Conservation (phyloP, 2,113 vertebrate genomes). For the Picathartes gymnocephalus region DNA sequence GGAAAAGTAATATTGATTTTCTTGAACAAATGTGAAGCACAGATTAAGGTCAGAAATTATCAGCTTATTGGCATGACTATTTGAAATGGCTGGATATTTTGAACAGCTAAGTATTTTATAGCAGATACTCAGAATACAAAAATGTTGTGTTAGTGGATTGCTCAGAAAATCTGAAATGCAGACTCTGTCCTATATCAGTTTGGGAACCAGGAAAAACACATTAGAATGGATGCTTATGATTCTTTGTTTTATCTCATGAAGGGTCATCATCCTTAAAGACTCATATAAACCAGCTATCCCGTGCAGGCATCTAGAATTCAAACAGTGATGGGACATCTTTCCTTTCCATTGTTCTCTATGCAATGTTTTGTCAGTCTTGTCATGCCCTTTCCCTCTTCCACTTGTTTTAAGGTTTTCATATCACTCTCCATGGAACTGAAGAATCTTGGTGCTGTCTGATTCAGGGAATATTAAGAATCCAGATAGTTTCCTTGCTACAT, state of each 20-base stretch:
- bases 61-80: not conserved
- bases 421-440: not conserved
- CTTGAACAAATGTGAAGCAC: not conserved
- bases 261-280: not conserved
- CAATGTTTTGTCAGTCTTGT: not conserved
- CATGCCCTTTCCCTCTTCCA: not conserved
- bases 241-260: not conserved
- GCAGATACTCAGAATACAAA: not conserved
- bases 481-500: not conserved
- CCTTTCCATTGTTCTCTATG: not conserved
- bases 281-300: not conserved
- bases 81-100: not conserved
- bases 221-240: not conserved
- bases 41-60: not conserved
- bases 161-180: not conserved
- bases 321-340: not conserved
- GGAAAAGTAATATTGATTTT: not conserved
- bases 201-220: not conserved
- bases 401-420: not conserved
- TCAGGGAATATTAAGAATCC: not conserved
- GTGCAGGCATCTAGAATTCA: not conserved
- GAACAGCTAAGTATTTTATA: not conserved
- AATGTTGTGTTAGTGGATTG: not conserved
- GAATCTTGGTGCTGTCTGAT: not conserved
- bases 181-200: not conserved